These are phyloP conservation scores for Pantherophis vulpinus DNA, from an alignment of 2,797 vertebrate genomes.

Conservation along the genomic window DNA sequence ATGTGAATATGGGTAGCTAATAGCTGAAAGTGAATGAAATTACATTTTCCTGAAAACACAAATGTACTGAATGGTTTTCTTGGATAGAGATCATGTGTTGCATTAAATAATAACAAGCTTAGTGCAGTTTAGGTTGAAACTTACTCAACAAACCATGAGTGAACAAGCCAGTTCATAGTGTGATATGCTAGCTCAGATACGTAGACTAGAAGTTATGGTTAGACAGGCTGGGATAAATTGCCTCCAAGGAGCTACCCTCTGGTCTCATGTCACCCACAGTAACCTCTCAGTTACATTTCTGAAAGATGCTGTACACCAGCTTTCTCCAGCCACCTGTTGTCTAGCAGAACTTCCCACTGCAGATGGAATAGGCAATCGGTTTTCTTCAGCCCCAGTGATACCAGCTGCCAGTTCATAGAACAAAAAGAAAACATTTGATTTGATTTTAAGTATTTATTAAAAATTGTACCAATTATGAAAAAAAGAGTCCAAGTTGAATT, in stretches of 20 bases:
- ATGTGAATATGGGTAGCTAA: neutral
- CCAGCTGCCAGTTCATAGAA: slow-evolving; percentile 28
- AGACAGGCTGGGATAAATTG: neutral
- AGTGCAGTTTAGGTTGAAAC: neutral
- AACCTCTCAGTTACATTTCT: neutral
- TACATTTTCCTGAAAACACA: neutral
- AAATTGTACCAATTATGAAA: slow-evolving; percentile 75
- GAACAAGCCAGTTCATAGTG: neutral
- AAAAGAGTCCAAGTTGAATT: slow-evolving; percentile 52
- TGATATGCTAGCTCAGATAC: neutral
- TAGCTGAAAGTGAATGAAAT: neutral
- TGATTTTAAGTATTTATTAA: slow-evolving; percentile 77
- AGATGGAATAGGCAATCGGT: neutral
- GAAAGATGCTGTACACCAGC: neutral
- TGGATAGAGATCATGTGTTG: neutral
- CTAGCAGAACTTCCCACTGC: neutral
- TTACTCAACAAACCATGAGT: neutral
- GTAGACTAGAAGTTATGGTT: neutral
- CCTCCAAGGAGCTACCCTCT: neutral
- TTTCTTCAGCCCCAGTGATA: neutral
- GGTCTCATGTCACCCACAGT: neutral
- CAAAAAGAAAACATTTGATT: slow-evolving; percentile 29
- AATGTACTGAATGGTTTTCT: neutral
- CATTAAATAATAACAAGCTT: neutral
- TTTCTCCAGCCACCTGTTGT: neutral